Percentiles rank a stretch among this genome's conserved stretches.
Conservation (phyloP, 2,888 invertebrate species). For the Nymphalis polychloros region DNA sequence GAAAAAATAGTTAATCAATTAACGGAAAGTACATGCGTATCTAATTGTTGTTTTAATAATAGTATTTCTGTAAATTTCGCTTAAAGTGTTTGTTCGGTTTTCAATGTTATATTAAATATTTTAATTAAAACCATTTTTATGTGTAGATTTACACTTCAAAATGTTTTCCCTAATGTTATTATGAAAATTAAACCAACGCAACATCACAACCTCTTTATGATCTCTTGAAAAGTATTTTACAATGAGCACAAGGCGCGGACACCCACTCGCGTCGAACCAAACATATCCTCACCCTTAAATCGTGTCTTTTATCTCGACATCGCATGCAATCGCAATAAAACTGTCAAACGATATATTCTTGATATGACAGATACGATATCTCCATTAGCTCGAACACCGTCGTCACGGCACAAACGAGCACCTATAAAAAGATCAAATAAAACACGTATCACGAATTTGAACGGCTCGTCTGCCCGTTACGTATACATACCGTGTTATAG, state of each 20-base stretch:
- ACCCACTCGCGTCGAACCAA: slow-evolving; percentile 37
- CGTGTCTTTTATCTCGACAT: slow-evolving; percentile 63
- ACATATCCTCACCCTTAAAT: slow-evolving; percentile 48
- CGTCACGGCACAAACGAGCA: slow-evolving; percentile 61
- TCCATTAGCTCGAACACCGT: slow-evolving; percentile 69
- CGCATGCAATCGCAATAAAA: slow-evolving; percentile 71
- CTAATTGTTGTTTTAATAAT: too few species aligned
- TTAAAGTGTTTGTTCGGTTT: neutral
- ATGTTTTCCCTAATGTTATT: neutral
- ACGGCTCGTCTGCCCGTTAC: slow-evolving; percentile 46
- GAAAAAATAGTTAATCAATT: too few species aligned
- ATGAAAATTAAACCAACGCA: slow-evolving; percentile 46
- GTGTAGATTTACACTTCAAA: slow-evolving; percentile 13
- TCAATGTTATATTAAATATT: too few species aligned
- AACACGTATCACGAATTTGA: slow-evolving; percentile 61
- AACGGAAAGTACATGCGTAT: too few species aligned
- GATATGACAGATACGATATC: slow-evolving; percentile 76
- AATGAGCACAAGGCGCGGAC: slow-evolving; percentile 33
- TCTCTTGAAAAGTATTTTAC: slow-evolving; percentile 11
- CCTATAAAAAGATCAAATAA: slow-evolving; percentile 61
- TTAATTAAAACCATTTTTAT: slow-evolving; percentile 17
- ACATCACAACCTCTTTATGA: slow-evolving; percentile 29
- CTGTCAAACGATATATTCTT: slow-evolving; percentile 70
- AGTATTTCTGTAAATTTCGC: too few species aligned
- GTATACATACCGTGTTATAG: slow-evolving; percentile 48